phyloP scores from a whole-genome alignment of 53 echinoderm and acorn worm genomes.

The Luidia sarsii region DNA sequence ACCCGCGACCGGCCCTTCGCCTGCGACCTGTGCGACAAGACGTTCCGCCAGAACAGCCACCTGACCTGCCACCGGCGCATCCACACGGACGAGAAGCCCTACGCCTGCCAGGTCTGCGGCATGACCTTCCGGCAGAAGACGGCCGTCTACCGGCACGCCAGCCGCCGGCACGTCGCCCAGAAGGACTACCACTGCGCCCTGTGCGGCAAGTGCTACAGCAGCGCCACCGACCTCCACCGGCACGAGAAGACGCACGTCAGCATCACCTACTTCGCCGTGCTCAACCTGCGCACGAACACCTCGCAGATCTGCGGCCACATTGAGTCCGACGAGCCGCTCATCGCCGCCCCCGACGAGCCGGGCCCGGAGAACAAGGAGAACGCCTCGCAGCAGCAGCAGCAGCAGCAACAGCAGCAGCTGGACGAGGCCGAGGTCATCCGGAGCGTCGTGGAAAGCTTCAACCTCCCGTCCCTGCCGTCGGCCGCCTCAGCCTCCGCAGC shows the following conservation, averaged over 20 bases:
- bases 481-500: too few relatives aligned
- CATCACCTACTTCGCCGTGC: conserved; percentile 41
- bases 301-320: conserved; percentile 53
- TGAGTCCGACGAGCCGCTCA: conserved; percentile 1
- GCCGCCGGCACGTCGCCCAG: conserved; percentile 2
- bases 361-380: conserved; percentile 13
- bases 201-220: conserved; percentile 30
- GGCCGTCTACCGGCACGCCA: conserved; percentile 17
- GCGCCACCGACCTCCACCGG: conserved; percentile 22
- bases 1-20: conserved; percentile 23
- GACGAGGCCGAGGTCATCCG: not conserved
- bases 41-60: conserved; percentile 43
- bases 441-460: not conserved
- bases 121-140: conserved; percentile 35
- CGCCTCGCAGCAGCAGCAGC: not conserved
- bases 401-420: too few relatives aligned
- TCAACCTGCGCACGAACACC: conserved; percentile 37
- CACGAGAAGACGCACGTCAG: conserved; percentile 48
- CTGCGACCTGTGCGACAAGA: conserved; percentile 24
- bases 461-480: too few relatives aligned
- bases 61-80: conserved; percentile 38
- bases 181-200: conserved; percentile 13
- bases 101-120: conserved; percentile 19
- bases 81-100: conserved; percentile 46
- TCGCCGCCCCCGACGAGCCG: not conserved